phyloP scores from a whole-genome alignment of 2,113 vertebrate genomes.

The Dicaeum eximium region DNA sequence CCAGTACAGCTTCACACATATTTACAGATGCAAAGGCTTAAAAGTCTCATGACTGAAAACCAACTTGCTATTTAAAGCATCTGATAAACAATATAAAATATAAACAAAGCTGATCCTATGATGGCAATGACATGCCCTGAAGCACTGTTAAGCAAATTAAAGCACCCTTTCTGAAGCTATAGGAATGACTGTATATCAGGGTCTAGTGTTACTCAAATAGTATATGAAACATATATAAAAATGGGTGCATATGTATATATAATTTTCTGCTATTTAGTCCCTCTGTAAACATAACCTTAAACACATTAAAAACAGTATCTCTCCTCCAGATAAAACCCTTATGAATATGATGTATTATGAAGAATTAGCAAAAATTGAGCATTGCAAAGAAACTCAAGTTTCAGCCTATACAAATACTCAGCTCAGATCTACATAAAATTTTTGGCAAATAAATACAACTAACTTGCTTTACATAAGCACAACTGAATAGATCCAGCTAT shows the following conservation, averaged over 20 bases:
- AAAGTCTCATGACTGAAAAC: neutral
- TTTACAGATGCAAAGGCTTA: neutral
- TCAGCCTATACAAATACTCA: neutral
- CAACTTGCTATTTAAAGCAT: neutral
- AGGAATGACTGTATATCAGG: neutral
- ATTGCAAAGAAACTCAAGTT: neutral
- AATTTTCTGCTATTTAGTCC: neutral
- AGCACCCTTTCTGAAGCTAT: neutral
- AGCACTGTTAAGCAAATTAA: neutral
- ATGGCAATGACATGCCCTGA: neutral
- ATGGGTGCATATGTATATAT: neutral
- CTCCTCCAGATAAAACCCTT: neutral
- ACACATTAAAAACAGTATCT: neutral
- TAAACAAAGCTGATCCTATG: neutral
- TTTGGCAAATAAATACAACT: neutral
- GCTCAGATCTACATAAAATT: neutral
- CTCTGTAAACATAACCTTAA: neutral
- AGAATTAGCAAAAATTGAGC: neutral
- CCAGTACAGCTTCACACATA: neutral
- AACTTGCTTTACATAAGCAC: neutral
- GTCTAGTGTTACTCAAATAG: neutral
- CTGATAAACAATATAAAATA: neutral
- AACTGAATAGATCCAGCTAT: neutral
- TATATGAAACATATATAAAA: neutral
- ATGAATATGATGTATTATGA: neutral